These are phyloP conservation scores for Ctenomys sociabilis DNA, from an alignment of 2,113 vertebrate genomes.

Conservation along the genomic window DNA sequence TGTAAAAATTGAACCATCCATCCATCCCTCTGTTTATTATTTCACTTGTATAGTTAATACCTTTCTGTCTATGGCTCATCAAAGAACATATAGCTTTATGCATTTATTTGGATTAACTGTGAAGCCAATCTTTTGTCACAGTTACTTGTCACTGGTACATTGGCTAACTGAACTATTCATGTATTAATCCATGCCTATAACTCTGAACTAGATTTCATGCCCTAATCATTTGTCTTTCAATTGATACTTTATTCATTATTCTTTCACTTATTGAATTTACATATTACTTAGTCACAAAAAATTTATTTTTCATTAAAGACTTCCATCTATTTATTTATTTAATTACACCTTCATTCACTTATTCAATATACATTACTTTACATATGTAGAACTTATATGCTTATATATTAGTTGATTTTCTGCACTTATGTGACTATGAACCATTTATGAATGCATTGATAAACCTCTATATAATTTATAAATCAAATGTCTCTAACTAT, in stretches of 20 bases:
- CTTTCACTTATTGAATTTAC: background rate
- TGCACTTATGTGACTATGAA: background rate
- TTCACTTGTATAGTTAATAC: too few species aligned
- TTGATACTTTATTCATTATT: background rate
- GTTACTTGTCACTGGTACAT: too few species aligned
- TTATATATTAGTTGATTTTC: background rate
- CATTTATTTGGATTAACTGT: too few species aligned
- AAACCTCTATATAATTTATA: background rate
- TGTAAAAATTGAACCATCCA: too few species aligned
- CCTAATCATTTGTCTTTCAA: background rate
- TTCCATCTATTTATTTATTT: background rate
- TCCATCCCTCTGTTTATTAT: too few species aligned
- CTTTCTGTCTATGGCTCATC: too few species aligned
- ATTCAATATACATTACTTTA: background rate
- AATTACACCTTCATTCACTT: background rate
- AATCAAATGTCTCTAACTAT: background rate
- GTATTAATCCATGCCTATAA: background rate
- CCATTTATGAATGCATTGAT: background rate
- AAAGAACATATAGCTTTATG: too few species aligned
- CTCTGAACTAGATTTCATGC: background rate
- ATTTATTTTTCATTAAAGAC: background rate
- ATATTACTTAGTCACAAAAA: background rate
- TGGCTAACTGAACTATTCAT: background rate
- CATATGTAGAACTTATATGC: background rate
- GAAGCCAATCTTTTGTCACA: too few species aligned